Conservation (phyloP, 2,888 invertebrate genomes). For the Agrypnus murinus region DNA sequence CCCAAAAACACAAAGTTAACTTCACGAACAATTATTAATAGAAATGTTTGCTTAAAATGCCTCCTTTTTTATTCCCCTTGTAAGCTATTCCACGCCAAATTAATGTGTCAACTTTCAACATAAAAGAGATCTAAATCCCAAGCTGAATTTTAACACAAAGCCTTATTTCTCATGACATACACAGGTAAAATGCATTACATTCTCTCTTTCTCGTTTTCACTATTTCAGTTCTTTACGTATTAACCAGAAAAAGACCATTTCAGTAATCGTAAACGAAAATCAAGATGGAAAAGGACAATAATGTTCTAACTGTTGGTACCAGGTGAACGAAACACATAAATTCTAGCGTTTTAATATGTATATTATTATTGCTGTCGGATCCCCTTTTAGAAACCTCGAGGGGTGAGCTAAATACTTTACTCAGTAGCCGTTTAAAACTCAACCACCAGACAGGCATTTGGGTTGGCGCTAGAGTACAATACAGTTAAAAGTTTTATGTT, state of each 20-base stretch:
- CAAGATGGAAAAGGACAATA: neutral
- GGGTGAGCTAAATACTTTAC: conserved; percentile 27
- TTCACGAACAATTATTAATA: too few species aligned
- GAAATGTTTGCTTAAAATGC: neutral
- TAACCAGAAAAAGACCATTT: neutral
- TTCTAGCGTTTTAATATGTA: conserved; percentile 28
- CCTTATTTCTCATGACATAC: conserved; percentile 13
- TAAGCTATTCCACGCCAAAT: neutral
- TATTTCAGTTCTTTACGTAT: neutral
- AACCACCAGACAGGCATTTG: conserved; percentile 31
- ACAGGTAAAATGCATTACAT: conserved; percentile 21
- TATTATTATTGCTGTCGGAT: conserved; percentile 10
- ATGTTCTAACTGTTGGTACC: conserved; percentile 16
- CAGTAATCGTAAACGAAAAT: neutral
- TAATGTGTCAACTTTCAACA: conserved; percentile 2
- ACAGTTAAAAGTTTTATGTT: conserved; percentile 23
- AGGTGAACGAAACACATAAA: conserved; percentile 10
- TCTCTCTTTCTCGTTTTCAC: neutral
- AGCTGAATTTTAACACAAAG: conserved; percentile 17
- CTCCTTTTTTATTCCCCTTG: neutral
- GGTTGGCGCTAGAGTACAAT: conserved; percentile 9
- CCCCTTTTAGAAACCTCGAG: conserved; percentile 27
- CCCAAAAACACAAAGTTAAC: too few species aligned
- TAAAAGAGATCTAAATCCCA: neutral
- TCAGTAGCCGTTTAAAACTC: conserved; percentile 25